Evolutionary conservation across 2,113 vertebrate species (phyloP).

Genomic region (Chloebia gouldiae): DNA sequence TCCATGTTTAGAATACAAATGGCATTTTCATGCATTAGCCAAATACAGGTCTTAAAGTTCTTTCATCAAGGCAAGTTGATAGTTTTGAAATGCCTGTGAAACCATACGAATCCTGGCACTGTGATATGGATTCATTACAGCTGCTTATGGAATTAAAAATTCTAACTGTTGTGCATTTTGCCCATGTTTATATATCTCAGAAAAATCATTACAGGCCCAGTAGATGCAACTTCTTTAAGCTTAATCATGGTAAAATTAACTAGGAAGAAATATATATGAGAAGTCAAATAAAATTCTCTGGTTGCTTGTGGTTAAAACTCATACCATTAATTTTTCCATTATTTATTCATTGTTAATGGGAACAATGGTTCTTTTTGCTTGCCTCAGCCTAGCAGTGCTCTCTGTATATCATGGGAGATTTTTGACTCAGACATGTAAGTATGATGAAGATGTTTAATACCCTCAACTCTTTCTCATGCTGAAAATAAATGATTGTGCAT

Average conservation of each 20-base stretch:
- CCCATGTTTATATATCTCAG: not conserved
- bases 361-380: not conserved
- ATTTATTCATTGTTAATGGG: not conserved
- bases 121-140: not conserved
- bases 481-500: not conserved
- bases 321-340: not conserved
- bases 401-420: not conserved
- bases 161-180: not conserved
- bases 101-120: not conserved
- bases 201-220: not conserved
- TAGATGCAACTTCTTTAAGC: not conserved
- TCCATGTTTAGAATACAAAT: conserved; percentile 14
- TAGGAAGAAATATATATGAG: not conserved
- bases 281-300: not conserved
- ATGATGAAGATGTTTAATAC: not conserved
- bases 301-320: not conserved
- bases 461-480: not conserved
- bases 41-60: not conserved
- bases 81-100: not conserved
- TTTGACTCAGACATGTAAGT: not conserved
- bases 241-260: not conserved
- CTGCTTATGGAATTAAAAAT: not conserved
- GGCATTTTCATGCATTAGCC: not conserved
- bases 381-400: not conserved
- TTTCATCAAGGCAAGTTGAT: not conserved